A percentile compares a stretch with the other conserved stretches of the same genome.
phyloP scores from a whole-genome alignment of 2,888 invertebrate species.

The Anthrax anthrax region DNA sequence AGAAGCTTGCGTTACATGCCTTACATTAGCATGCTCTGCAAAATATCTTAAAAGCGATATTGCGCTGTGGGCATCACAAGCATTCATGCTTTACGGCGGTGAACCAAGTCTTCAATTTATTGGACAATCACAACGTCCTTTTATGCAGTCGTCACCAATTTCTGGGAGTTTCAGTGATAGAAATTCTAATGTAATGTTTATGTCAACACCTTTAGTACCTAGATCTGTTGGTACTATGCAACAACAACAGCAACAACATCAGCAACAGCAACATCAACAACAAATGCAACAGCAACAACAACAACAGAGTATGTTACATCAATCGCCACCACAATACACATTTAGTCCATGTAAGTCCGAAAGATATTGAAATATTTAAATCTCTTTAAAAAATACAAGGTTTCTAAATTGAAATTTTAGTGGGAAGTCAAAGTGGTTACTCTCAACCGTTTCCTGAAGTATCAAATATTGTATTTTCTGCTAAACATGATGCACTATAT shows the following conservation, averaged over 20 bases:
- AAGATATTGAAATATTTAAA: not conserved
- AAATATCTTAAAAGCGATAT: conserved; percentile 44
- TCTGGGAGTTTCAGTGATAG: conserved; percentile 11
- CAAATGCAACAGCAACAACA: conserved; percentile 2
- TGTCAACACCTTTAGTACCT: conserved; percentile 29
- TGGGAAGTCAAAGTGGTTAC: conserved; percentile 4
- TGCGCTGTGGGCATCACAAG: conserved; percentile 78
- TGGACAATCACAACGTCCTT: not conserved
- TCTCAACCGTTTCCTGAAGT: conserved; percentile 17
- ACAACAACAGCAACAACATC: conserved; percentile 2
- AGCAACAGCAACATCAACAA: conserved; percentile 3
- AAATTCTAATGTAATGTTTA: conserved; percentile 23
- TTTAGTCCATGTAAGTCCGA: conserved; percentile 32
- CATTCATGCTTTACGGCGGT: conserved; percentile 84
- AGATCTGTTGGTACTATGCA: conserved; percentile 5
- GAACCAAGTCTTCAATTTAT: conserved; percentile 40
- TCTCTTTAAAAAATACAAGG: not conserved
- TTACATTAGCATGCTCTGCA: conserved; percentile 69
- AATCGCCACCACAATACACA: conserved; percentile 27
- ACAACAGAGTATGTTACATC: not conserved
- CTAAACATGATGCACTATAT: conserved; percentile 89
- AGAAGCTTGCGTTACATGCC: conserved; percentile 80
- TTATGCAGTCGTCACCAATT: conserved; percentile 7
- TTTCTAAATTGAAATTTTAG: not conserved
- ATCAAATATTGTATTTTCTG: conserved; percentile 41